Base-by-base conservation (phyloP, 2,888 invertebrate species). In the Nowickia ferox region DNA sequence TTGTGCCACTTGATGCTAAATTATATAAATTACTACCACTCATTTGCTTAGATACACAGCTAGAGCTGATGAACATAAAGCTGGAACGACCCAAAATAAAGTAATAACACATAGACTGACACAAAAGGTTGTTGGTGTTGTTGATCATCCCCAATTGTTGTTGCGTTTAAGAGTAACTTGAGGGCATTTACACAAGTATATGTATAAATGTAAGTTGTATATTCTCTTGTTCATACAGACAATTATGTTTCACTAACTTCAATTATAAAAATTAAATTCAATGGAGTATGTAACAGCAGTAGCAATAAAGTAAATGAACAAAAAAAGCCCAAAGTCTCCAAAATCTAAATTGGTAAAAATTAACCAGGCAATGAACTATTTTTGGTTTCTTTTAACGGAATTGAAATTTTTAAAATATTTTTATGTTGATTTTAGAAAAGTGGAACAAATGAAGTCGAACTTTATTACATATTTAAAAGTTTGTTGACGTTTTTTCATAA, bases 121-220 rank as follows among this genome's bases (percentile, higher is more conserved):
- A 22, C 38, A 44, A 17, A 53, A 9, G 42, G 40, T 13, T 79
- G 63, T 53, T 79, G 42, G n/a, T 59, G 51, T 53, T 68, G 91
- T 89, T 92, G 90, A 92, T 92, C 92, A 92, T 90, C 91, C 91
- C 92, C 92, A 92, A 92, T 92, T 92, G 93, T 91, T 92, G 92
- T 92, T 92, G 93, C 92, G 92, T 30, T 92, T 91, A 90, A 92
- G 90, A 92, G 91, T 89, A 87, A 89, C 79, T 76, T 71, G 9
- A 8, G 19, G 40, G 22, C 65, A 55, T 46, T 40, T 48, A 38
- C 38, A 63, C 53, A 71, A 71, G 55, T 63, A 63, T 40, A 71
- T 19, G 46, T 30, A 59, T 2, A 17, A 74, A 17, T n/a, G 42
- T 38, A 57, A 46, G n/a, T 53, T 51, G 57, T 44, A 30, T 68